A percentile compares a stretch with the other conserved stretches of the same genome.
Evolutionary conservation across 1,140 invertebrate genomes (phyloP).

Genomic region (Orius insidiosus): DNA sequence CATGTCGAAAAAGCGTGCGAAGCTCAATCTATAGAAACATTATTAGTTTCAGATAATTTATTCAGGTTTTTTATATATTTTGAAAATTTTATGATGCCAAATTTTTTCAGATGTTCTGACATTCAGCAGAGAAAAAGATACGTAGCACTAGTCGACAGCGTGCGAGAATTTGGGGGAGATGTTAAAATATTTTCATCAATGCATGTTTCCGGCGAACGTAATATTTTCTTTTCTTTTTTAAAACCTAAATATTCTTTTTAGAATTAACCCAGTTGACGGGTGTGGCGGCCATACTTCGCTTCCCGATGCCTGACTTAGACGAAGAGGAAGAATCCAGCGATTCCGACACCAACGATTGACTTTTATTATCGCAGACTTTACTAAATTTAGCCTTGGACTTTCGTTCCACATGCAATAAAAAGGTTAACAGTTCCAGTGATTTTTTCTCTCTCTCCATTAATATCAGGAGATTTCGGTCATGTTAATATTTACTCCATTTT

Average conservation of each 20-base stretch:
- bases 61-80: slow-evolving; percentile 67
- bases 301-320: slow-evolving; percentile 93
- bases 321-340: slow-evolving; percentile 49
- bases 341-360: slow-evolving; percentile 9
- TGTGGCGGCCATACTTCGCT: slow-evolving; percentile 87
- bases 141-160: slow-evolving; percentile 80
- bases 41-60: slow-evolving; percentile 90
- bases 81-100: background rate
- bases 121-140: slow-evolving; percentile 73
- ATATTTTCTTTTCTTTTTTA: slow-evolving; percentile 27
- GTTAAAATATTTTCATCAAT: slow-evolving; percentile 97
- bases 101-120: slow-evolving; percentile 60
- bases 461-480: no score
- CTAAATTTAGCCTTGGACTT: no score
- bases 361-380: background rate
- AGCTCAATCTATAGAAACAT: slow-evolving; percentile 81
- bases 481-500: no score
- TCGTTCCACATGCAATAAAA: no score
- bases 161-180: slow-evolving; percentile 77
- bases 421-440: no score
- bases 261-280: slow-evolving; percentile 88
- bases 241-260: slow-evolving; percentile 28
- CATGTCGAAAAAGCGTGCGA: slow-evolving; percentile 78
- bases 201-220: slow-evolving; percentile 97
- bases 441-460: no score